A percentile compares a stretch with the other conserved stretches of the same genome.
Evolutionary conservation across 2,113 vertebrate species (phyloP).

Genomic region (Acanthochromis polyacanthus): DNA sequence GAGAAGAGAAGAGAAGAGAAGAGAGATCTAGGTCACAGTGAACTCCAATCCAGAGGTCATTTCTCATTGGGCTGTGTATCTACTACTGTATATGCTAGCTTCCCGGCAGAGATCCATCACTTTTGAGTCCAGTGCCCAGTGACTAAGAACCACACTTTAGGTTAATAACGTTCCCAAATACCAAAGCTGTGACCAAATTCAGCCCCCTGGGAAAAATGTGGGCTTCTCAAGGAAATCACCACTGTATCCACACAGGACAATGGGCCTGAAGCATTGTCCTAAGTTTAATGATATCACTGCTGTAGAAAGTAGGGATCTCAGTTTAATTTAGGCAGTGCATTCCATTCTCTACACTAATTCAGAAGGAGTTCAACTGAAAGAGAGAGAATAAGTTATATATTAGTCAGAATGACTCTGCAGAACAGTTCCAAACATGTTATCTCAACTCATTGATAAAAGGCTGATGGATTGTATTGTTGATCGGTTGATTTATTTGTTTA

Average conservation of each 20-base stretch:
- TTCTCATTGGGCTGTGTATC: slow-evolving; percentile 74
- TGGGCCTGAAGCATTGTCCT: slow-evolving; percentile 28
- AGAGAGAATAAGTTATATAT: slow-evolving; percentile 11
- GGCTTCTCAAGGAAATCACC: slow-evolving; percentile 60
- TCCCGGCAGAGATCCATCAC: slow-evolving; percentile 68
- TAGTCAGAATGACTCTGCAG: slow-evolving; percentile 31
- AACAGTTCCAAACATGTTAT: slow-evolving; percentile 8
- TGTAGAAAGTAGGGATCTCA: slow-evolving; percentile 12
- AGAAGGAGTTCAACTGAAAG: slow-evolving; percentile 12
- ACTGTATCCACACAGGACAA: slow-evolving; percentile 48
- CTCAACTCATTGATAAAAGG: neutral
- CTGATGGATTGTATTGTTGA: neutral
- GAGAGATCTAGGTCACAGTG: slow-evolving; percentile 42
- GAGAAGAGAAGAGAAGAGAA: slow-evolving; percentile 6
- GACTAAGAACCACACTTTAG: slow-evolving; percentile 71
- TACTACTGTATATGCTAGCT: slow-evolving; percentile 50
- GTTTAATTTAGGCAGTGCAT: slow-evolving; percentile 31
- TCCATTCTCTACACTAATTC: slow-evolving; percentile 27
- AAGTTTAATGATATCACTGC: slow-evolving; percentile 43
- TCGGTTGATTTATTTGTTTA: neutral
- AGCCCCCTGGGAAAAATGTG: slow-evolving; percentile 63
- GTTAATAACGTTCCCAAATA: slow-evolving; percentile 72
- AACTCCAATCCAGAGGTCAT: slow-evolving; percentile 35
- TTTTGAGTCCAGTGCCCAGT: slow-evolving; percentile 56
- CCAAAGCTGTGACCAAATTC: slow-evolving; percentile 72